These are phyloP conservation scores for Petrocephalus schoutedeni DNA, from an alignment of 2,797 vertebrate genomes.

Conservation along the genomic window DNA sequence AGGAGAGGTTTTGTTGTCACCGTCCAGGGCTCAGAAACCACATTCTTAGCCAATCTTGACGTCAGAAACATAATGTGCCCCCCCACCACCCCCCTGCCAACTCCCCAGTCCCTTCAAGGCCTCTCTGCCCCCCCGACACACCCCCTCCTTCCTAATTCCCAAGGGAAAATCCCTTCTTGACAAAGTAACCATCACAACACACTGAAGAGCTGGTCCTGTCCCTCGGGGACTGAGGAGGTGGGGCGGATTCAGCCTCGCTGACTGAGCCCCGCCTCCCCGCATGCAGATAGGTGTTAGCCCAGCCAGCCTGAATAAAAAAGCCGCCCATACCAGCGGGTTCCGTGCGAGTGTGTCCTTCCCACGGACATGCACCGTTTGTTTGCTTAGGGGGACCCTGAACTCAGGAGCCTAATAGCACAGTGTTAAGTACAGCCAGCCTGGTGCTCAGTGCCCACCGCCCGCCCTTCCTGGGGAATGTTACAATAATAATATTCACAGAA, in stretches of 20 bases:
- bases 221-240: background rate
- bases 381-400: background rate
- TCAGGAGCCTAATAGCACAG: background rate
- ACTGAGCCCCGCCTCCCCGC: background rate
- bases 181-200: background rate
- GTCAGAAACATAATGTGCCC: background rate
- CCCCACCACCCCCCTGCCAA: background rate
- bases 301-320: background rate
- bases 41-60: background rate
- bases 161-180: background rate
- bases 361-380: background rate
- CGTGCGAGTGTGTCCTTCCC: background rate
- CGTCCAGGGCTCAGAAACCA: background rate
- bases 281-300: background rate
- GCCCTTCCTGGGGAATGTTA: background rate
- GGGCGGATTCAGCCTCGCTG: background rate
- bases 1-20: too few species aligned
- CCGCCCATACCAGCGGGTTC: background rate
- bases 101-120: background rate
- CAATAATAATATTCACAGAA: background rate
- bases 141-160: background rate
- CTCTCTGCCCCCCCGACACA: background rate
- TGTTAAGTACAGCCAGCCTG: background rate
- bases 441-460: background rate
- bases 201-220: background rate